Conservation (phyloP, 1,140 invertebrate genomes). For the Aphaenogaster floridana region DNA sequence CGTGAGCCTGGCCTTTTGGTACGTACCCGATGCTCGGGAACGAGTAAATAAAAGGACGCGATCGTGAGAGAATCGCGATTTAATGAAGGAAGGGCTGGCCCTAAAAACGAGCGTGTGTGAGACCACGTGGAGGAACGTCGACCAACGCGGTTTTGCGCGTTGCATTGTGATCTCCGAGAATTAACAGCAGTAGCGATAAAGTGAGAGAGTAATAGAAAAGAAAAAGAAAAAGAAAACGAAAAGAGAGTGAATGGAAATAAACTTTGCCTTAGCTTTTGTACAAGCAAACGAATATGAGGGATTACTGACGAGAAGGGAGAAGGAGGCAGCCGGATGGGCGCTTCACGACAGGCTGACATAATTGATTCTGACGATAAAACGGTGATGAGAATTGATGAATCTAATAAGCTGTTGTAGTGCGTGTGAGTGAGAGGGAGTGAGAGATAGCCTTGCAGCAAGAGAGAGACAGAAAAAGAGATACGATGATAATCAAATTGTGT, state of each 20-base stretch:
- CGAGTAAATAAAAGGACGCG: neutral
- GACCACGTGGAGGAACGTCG: neutral
- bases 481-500: constrained; percentile 75
- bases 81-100: constrained; percentile 41
- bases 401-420: constrained; percentile 47
- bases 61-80: constrained; percentile 13
- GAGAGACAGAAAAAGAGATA: constrained; percentile 36
- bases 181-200: constrained; percentile 8
- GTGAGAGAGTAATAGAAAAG: constrained; percentile 10
- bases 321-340: constrained; percentile 28
- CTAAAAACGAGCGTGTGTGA: constrained; percentile 20
- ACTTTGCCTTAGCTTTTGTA: constrained; percentile 84
- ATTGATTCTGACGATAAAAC: constrained; percentile 54
- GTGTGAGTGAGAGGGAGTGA: constrained; percentile 27
- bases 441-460: constrained; percentile 72
- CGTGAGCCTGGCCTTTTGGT: constrained; percentile 10
- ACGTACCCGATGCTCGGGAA: neutral
- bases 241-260: constrained; percentile 53
- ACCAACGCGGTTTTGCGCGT: neutral
- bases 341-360: constrained; percentile 39
- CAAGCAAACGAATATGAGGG: constrained; percentile 67
- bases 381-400: constrained; percentile 60
- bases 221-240: neutral
- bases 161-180: constrained; percentile 42
- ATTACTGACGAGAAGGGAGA: constrained; percentile 20